A percentile compares a stretch with the other conserved stretches of the same genome.
These are phyloP conservation scores for Dreissena rostriformis DNA, from an alignment of 1,140 invertebrate genomes.

Conservation along the genomic window DNA sequence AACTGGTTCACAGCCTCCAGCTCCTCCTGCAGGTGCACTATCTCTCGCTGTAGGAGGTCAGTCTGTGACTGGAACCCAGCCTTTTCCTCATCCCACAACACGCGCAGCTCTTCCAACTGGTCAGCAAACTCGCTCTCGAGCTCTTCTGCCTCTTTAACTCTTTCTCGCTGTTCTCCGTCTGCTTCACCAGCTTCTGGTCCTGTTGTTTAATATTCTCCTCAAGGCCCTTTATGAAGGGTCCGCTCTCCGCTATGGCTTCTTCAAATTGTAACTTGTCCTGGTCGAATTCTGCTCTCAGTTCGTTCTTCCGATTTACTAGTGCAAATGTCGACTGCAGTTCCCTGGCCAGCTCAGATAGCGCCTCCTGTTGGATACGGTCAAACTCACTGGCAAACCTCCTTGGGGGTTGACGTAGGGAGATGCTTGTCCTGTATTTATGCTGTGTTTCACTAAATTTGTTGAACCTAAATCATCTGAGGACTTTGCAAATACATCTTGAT, in stretches of 20 bases:
- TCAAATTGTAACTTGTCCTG: slow-evolving; percentile 45
- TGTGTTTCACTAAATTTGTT: too few relatives aligned
- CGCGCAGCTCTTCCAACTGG: slow-evolving; percentile 51
- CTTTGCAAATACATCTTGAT: too few relatives aligned
- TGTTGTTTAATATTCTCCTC: slow-evolving; percentile 32
- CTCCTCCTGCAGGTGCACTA: slow-evolving; percentile 33
- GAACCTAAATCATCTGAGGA: too few relatives aligned
- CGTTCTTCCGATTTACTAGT: slow-evolving; percentile 10
- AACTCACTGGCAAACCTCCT: too few relatives aligned
- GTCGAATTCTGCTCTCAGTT: slow-evolving; percentile 11
- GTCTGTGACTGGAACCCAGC: slow-evolving; percentile 36
- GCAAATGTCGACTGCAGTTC: too few relatives aligned
- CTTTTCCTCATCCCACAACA: slow-evolving; percentile 45
- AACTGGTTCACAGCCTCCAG: slow-evolving; percentile 28
- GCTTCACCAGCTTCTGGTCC: slow-evolving; percentile 5
- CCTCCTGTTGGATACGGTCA: too few relatives aligned
- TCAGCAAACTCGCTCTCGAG: slow-evolving; percentile 48
- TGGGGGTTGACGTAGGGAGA: too few relatives aligned
- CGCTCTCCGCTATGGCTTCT: slow-evolving; percentile 39
- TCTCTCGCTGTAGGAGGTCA: slow-evolving; percentile 29
- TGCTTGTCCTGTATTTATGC: too few relatives aligned
- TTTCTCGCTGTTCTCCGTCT: slow-evolving; percentile 4
- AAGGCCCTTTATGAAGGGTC: slow-evolving; percentile 28
- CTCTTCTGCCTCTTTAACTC: slow-evolving; percentile 40
- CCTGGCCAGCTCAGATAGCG: too few relatives aligned